Conservation (phyloP, 2,888 invertebrate species). For the Baronia brevicornis region DNA sequence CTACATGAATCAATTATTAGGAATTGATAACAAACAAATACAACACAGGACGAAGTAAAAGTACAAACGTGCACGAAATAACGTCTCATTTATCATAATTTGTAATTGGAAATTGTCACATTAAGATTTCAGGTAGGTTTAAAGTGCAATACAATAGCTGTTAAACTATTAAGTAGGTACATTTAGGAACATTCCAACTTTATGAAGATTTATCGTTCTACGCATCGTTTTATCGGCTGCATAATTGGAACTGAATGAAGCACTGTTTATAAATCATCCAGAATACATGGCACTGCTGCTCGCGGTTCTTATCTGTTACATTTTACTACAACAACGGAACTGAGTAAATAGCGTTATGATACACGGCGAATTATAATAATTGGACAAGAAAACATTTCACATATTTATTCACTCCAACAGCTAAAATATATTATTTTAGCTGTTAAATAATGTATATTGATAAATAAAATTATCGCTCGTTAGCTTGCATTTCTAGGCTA, state of each 20-base stretch:
- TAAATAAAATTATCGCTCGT: slow-evolving; percentile 1
- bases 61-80: too few relatives aligned
- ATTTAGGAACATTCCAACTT: slow-evolving; percentile 28
- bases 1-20: too few relatives aligned
- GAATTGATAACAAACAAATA: too few relatives aligned
- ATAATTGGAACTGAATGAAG: slow-evolving; percentile 40
- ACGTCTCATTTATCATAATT: too few relatives aligned
- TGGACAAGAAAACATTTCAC: neutral
- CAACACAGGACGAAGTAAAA: too few relatives aligned
- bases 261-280: slow-evolving; percentile 35
- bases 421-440: too few relatives aligned
- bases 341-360: slow-evolving; percentile 2
- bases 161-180: slow-evolving; percentile 34
- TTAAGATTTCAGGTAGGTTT: too few relatives aligned
- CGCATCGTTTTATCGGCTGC: slow-evolving; percentile 34
- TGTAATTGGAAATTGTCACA: too few relatives aligned
- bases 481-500: slow-evolving; percentile 28
- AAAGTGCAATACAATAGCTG: slow-evolving; percentile 31
- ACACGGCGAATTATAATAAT: neutral
- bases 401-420: too few relatives aligned
- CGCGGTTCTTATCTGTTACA: slow-evolving; percentile 22
- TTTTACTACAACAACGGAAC: slow-evolving; percentile 15
- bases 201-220: slow-evolving; percentile 37
- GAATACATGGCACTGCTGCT: slow-evolving; percentile 29
- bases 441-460: too few relatives aligned